Evolutionary conservation across 2,113 vertebrate species (phyloP).

Genomic region (Orthonyx spaldingii): DNA sequence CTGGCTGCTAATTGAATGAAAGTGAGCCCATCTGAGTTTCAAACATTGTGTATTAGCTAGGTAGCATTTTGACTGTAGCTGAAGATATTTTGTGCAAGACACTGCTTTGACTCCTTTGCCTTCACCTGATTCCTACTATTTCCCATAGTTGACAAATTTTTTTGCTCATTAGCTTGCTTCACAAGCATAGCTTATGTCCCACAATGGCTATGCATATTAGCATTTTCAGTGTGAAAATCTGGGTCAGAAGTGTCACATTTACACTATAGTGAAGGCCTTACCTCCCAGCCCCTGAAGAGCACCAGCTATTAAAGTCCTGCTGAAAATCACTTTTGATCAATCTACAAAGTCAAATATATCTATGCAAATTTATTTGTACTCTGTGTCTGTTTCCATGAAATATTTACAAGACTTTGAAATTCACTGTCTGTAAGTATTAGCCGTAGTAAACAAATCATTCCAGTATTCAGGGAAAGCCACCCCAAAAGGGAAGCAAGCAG

Average conservation of each 20-base stretch:
- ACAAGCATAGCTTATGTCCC: not conserved
- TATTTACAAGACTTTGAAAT: not conserved
- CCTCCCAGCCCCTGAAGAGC: not conserved
- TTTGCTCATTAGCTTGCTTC: not conserved
- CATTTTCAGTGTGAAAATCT: not conserved
- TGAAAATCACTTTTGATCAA: not conserved
- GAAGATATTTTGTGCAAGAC: not conserved
- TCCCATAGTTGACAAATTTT: fast-evolving
- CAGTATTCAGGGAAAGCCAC: not conserved
- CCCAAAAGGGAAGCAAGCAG: not conserved
- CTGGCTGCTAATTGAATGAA: not conserved
- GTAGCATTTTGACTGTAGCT: not conserved
- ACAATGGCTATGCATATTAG: not conserved
- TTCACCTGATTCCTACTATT: not conserved
- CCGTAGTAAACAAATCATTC: not conserved
- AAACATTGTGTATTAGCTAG: not conserved
- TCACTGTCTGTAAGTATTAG: not conserved
- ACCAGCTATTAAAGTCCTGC: not conserved
- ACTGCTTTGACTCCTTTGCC: not conserved
- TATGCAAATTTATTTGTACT: not conserved
- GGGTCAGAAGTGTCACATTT: not conserved
- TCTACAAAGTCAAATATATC: not conserved
- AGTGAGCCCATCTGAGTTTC: not conserved
- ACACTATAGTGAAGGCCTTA: not conserved
- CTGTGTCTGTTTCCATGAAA: not conserved